Base-by-base conservation (phyloP, 2,113 vertebrate species). In the Cardinalis cardinalis region DNA sequence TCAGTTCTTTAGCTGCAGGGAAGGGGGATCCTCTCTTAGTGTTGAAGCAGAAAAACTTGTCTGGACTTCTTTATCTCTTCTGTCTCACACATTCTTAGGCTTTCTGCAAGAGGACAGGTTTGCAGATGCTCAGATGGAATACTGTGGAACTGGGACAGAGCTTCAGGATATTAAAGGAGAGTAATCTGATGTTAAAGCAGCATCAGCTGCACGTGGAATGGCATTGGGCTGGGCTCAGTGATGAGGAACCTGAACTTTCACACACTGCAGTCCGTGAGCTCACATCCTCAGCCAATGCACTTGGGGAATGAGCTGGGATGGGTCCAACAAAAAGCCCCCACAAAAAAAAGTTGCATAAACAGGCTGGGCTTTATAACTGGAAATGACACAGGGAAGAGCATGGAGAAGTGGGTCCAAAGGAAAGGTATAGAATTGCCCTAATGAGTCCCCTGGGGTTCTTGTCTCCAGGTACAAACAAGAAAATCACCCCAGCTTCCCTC, bases 231-330 rank as follows among this genome's bases (percentile, higher is more conserved):
- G 53, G 58, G 21, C 26, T 76, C 36, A 18, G 56, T 31, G 25
- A 29, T 73, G 59, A 2, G 1, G n/a, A 2, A 0, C 40, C 28
- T 59, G 28, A 76, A 36, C 43, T 73, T 88, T 25, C 60, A 58
- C 6, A 20, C 14, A 6, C 16, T 0, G 1, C 25, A 73, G 59
- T 5, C 0, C 1, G 26, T 59, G 25, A 85, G 66, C 18, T 52
- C 71, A 31, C 32, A 10, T 41, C 46, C 60, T 86, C 72, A 76
- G 51, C 59, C 85, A 79, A 70, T 21, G 14, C 38, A 48, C 24
- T 10, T 59, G 31, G 55, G 65, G n/a, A 86, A 80, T 1, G 2
- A 69, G 23, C 29, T 76, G 34, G 48, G 43, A 38, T 59, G 32
- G 6, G 21, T 63, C 24, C 21, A 21, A 21, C 14, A n/a, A 55